Base-by-base conservation (phyloP, 2,797 vertebrate genomes). In the Malacoraja senta region DNA sequence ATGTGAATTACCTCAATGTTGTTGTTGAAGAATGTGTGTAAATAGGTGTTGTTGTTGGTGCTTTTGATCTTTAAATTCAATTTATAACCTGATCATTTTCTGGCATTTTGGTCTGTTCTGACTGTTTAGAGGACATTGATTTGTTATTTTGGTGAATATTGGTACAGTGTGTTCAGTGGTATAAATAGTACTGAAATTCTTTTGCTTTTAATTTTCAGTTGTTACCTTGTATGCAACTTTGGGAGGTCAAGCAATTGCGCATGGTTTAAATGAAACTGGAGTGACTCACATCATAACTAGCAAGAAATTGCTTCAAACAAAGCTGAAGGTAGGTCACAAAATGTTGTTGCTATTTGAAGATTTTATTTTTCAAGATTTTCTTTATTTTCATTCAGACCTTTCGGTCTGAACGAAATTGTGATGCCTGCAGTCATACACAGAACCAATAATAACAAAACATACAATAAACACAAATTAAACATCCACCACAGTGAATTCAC, bases 271-370 rank as follows among this genome's bases (percentile, higher is more conserved):
- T 68, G 98, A 99, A 95, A 97, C 98, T 0, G 97, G 98, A 95
- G 98, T 99, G 95, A 98, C 97, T 93, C 98, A 98, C 95, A 98
- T 99, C 94, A 98, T 99, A 94, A 99, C 98, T 78, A 99, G 98
- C 95, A 98, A 96, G 95, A 98, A 99, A 93, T 94, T 99, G 84
- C 96, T 99, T 95, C 97, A 99, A 93, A 98, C 97, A 93, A 98
- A 97, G 95, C 93, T 99, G 93, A 98, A 98, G 98, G 98, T 99
- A 84, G 95, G 96, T 84, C 88, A n/a, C 26, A 44, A 24, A 29
- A 92, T 92, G 6, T 0, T 1, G 3, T 92, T 76, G 38, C n/a
- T 88, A 8, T 9, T 63, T 68, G 61, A 8, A 10, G 1, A 58
- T 3, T 88, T 24, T 88, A 32, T 32, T n/a, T n/a, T n/a, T n/a